Evolutionary conservation across 1,140 invertebrate genomes (phyloP).

Genomic region (Spodoptera frugiperda): DNA sequence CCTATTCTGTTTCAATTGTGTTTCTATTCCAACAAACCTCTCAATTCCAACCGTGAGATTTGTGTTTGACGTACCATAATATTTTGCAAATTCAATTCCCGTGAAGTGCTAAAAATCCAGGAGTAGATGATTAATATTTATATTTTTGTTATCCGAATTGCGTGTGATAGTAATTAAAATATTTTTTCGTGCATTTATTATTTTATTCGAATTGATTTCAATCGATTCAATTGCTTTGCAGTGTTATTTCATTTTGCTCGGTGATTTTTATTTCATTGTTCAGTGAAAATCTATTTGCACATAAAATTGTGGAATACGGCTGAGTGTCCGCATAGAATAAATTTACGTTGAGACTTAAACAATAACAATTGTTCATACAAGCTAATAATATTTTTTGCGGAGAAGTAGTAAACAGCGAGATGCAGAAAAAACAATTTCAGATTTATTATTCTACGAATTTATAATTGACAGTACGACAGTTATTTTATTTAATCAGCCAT

Average conservation of each 20-base stretch:
- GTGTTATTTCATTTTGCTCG: background rate
- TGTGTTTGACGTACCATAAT: background rate
- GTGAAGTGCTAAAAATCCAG: slow-evolving; percentile 34
- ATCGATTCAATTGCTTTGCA: slow-evolving; percentile 29
- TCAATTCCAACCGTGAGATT: slow-evolving; percentile 21
- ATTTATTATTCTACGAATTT: slow-evolving; percentile 25
- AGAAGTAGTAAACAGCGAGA: slow-evolving; percentile 33
- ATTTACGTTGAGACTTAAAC: slow-evolving; percentile 15
- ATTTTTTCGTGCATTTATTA: slow-evolving; percentile 40
- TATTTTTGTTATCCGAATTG: slow-evolving; percentile 8
- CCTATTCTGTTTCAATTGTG: slow-evolving; percentile 17
- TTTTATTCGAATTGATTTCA: slow-evolving; percentile 9
- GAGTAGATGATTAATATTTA: slow-evolving; percentile 30
- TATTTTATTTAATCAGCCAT: slow-evolving; percentile 39
- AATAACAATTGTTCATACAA: background rate
- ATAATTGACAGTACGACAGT: slow-evolving; percentile 45
- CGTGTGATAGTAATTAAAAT: slow-evolving; percentile 33
- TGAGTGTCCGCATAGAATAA: background rate
- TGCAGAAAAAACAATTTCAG: slow-evolving; percentile 19
- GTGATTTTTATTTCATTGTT: slow-evolving; percentile 8
- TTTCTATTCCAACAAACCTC: slow-evolving; percentile 32
- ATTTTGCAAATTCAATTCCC: slow-evolving; percentile 35
- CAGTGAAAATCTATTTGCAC: background rate
- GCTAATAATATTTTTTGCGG: background rate
- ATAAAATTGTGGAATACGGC: background rate